Evolutionary conservation across 2,113 vertebrate species (phyloP).

Genomic region (Carlito syrichta): DNA sequence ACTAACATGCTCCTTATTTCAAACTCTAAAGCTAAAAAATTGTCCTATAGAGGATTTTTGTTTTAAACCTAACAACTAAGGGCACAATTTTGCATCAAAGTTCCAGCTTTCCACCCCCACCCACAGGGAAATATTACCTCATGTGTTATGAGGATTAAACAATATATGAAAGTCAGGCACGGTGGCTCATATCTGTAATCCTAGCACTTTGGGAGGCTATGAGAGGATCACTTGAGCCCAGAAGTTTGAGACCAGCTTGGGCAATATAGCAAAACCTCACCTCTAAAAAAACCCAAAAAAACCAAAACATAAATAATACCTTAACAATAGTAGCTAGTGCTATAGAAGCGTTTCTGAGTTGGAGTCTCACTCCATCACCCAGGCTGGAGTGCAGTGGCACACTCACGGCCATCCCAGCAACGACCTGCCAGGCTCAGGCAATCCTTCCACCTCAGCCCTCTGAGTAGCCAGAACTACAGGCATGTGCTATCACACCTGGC

Average conservation of each 20-base stretch:
- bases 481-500: no score
- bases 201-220: background rate
- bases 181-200: background rate
- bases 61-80: background rate
- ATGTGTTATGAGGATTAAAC: background rate
- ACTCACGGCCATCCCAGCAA: no score
- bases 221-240: background rate
- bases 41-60: background rate
- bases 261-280: background rate
- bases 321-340: background rate
- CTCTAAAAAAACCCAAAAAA: background rate
- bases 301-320: background rate
- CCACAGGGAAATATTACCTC: background rate
- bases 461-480: no score
- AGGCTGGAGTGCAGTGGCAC: no score
- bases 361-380: no score
- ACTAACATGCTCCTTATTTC: background rate
- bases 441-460: no score
- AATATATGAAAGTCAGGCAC: accelerated
- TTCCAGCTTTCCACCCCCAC: background rate
- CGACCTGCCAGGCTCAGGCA: no score
- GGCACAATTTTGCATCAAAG: background rate
- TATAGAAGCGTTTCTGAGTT: background rate
- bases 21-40: background rate
- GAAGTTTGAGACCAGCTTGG: background rate